These are phyloP conservation scores for Leptinotarsa undecemlineata DNA, from an alignment of 1,140 invertebrate genomes.

Conservation along the genomic window DNA sequence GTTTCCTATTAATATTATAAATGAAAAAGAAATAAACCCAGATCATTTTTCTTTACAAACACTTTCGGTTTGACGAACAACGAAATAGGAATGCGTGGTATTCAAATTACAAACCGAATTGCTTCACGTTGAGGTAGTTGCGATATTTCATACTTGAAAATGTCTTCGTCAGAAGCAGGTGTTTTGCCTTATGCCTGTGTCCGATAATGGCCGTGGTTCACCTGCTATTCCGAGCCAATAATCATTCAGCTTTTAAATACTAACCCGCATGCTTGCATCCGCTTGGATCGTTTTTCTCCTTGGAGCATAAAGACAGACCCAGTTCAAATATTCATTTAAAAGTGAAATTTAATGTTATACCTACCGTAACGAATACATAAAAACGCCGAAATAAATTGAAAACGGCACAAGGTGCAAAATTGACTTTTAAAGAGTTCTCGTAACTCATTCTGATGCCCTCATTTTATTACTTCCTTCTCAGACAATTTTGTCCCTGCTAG, in stretches of 20 bases:
- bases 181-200: background rate
- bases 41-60: no score
- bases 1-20: no score
- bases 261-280: background rate
- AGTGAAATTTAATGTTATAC: background rate
- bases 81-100: no score
- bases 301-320: background rate
- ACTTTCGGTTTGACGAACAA: no score
- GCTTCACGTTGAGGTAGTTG: slow-evolving; percentile 4
- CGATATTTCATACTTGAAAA: background rate
- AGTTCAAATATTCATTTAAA: background rate
- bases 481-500: no score
- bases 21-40: no score
- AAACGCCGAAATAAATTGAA: background rate
- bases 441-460: no score
- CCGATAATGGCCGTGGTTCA: background rate
- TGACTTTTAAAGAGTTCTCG: no score
- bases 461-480: no score
- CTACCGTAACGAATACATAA: background rate
- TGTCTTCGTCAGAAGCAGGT: no score
- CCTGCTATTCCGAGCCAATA: slow-evolving; percentile 2
- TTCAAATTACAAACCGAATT: background rate
- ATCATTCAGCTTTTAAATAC: slow-evolving; percentile 4
- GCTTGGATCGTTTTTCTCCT: background rate
- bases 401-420: no score